These are phyloP conservation scores for Hydropotes inermis DNA, from an alignment of 2,113 vertebrate genomes.

Conservation along the genomic window DNA sequence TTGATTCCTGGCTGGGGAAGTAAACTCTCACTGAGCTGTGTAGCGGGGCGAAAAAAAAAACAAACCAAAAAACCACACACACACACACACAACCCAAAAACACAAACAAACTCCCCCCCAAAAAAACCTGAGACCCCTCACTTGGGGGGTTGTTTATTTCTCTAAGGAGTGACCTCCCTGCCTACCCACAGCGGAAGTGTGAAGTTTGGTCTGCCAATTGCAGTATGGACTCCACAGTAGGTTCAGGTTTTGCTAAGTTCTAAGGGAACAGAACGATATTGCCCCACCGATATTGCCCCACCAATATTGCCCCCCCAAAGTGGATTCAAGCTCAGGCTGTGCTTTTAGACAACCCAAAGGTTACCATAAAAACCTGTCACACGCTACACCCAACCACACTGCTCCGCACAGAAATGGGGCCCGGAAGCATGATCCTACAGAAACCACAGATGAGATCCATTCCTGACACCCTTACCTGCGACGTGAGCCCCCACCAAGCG, in stretches of 20 bases:
- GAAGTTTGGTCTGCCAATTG: background rate
- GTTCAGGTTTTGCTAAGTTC: background rate
- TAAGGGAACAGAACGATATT: background rate
- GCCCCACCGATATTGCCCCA: too few species aligned
- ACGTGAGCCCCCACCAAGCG: background rate
- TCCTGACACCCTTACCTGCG: background rate
- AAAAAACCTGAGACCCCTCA: background rate
- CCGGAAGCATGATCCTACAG: background rate
- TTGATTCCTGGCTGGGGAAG: background rate
- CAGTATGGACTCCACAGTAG: background rate
- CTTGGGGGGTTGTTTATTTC: background rate
- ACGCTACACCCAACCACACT: background rate
- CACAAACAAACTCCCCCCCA: background rate
- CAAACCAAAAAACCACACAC: background rate
- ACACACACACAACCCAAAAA: background rate
- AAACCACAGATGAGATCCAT: background rate
- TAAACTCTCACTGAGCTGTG: background rate
- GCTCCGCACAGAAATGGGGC: background rate
- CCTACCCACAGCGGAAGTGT: background rate
- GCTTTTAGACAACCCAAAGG: background rate
- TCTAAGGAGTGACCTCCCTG: background rate
- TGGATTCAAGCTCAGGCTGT: background rate
- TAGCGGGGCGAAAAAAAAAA: background rate
- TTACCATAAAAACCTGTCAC: background rate
- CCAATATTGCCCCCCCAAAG: too few species aligned